Evolutionary conservation across 1,140 invertebrate genomes (phyloP).

Genomic region (Drosophila micromelanica): DNA sequence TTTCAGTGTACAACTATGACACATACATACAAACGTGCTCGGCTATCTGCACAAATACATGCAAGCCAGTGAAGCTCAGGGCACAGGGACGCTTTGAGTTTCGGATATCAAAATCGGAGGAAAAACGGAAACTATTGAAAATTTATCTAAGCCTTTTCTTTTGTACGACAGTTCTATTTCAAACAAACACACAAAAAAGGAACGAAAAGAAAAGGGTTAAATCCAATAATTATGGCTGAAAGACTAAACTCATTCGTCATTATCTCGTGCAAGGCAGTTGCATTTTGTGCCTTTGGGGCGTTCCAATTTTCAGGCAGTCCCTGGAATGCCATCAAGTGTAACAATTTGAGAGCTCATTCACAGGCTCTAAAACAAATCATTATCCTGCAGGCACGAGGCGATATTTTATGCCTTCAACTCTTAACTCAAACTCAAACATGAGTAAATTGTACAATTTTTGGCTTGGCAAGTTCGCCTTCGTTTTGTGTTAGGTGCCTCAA

Average conservation of each 20-base stretch:
- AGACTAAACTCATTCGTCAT: not conserved
- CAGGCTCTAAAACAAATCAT: slow-evolving; percentile 33
- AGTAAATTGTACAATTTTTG: slow-evolving; percentile 23
- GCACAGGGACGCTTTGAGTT: too few relatives aligned
- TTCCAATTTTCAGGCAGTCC: not conserved
- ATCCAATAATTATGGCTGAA: not conserved
- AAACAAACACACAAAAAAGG: too few relatives aligned
- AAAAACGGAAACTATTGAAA: too few relatives aligned
- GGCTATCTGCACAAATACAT: too few relatives aligned
- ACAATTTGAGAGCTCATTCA: slow-evolving; percentile 30
- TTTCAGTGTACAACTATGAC: too few relatives aligned
- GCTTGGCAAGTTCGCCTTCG: not conserved
- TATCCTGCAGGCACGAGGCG: not conserved
- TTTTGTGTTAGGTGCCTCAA: not conserved
- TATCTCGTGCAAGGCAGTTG: not conserved
- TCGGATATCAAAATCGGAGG: too few relatives aligned
- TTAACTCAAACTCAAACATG: not conserved
- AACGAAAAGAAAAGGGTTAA: not conserved
- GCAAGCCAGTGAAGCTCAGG: too few relatives aligned
- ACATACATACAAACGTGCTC: too few relatives aligned
- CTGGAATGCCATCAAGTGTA: slow-evolving; percentile 15
- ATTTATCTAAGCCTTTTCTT: too few relatives aligned
- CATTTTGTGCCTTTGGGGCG: not conserved
- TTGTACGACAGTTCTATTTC: too few relatives aligned
- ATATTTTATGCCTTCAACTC: slow-evolving; percentile 13